Evolutionary conservation across 1,140 invertebrate genomes (phyloP), one percentile per base, ranked within the genome.

Genomic region (Aphidius ervi): DNA sequence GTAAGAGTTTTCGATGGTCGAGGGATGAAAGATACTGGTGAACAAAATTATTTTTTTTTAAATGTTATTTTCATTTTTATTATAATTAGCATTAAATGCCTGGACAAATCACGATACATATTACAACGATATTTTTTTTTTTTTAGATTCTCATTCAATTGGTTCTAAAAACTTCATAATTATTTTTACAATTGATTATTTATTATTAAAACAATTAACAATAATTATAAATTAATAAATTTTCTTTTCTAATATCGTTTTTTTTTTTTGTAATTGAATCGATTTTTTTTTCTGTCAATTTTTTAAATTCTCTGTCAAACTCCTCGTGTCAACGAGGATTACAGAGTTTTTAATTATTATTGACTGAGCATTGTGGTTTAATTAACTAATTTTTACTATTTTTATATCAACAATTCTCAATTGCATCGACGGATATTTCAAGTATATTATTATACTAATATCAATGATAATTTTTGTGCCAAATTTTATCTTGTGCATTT

Each of bases 251-350:
- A 31, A 31, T 16, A 16, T 16, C 16, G 16, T 16, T 31, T 52
- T 39, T 52, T 37, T 31, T 52, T 39, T 39, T 52, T 9, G 37
- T 52, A 9, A 31, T 52, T 9, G 9, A 31, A 37, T 31, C 37
- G 6, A 52, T 31, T 31, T 3, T 31, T 31, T 3, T 31, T 31
- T 54, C 1, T 43, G 46, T 42, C 43, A 49, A 53, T 45, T 59
- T 37, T 59, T n/a, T 7, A 52, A 37, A 49, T 46, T 31, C 58
- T 59, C 58, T 59, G 48, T 49, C 23, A 46, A 39, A 9, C 53
- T 59, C 58, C 42, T 59, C 58, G 52, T 41, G 16, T 42, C 6
- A 39, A 37, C 49, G 50, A 59, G 58, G 58, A 59, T 46, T 49
- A 10, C 58, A 59, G 58, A 59, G 58, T 10, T 52, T 40, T 59